Conservation (phyloP, 2,113 vertebrate species). For the Corynorhinus townsendii region DNA sequence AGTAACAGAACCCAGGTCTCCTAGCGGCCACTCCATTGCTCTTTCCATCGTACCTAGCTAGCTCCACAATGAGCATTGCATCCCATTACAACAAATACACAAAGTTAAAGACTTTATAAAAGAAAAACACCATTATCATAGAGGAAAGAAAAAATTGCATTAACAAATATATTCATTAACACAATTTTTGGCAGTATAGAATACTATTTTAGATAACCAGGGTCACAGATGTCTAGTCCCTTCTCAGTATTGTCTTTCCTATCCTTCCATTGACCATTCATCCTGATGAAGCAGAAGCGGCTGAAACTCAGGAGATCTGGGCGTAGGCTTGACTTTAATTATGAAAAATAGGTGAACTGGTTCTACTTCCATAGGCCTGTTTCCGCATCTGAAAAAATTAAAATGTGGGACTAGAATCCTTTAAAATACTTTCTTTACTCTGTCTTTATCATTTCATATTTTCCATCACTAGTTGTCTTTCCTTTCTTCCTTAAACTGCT, state of each 20-base stretch:
- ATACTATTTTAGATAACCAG: not conserved
- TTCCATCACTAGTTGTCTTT: not conserved
- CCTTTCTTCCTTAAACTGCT: not conserved
- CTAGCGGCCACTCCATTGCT: not conserved
- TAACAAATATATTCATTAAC: not conserved
- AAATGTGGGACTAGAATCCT: not conserved
- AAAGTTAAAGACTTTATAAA: not conserved
- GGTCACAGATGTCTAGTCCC: not conserved
- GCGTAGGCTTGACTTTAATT: not conserved
- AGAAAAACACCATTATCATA: not conserved
- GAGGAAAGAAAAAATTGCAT: not conserved
- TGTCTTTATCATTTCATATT: conserved; percentile 2
- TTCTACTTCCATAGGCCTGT: not conserved
- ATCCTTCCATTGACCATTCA: not conserved
- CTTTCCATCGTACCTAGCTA: not conserved
- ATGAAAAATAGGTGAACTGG: not conserved
- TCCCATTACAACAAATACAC: not conserved
- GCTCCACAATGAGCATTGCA: not conserved
- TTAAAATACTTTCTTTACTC: not conserved
- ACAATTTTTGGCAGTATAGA: not conserved
- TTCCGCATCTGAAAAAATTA: not conserved
- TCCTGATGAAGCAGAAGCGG: not conserved
- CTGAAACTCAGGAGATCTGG: not conserved
- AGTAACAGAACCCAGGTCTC: not conserved
- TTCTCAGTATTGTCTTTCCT: not conserved